Evolutionary conservation across 2,797 vertebrate species (phyloP), one percentile per base, ranked within the genome.

Genomic region (Neopelma chrysocephalum): DNA sequence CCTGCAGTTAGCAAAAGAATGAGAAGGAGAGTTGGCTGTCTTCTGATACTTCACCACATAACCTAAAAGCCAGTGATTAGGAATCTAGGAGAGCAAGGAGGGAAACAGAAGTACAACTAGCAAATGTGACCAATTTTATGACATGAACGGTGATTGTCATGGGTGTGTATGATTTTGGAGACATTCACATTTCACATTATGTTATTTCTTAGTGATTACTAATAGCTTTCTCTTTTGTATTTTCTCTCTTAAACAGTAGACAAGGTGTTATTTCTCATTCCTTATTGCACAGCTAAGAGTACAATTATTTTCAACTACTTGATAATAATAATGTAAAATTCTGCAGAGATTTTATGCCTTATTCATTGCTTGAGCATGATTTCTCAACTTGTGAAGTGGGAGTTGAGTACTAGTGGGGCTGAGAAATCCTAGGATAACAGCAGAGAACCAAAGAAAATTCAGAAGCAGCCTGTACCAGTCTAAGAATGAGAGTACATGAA

Each of bases 221-320:
- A 12, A 15, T 23, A 56, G 25, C 22, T 61, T 12, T 66, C 17
- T 40, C 26, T 68, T 18, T 66, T 25, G 47, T 54, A 54, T 78
- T 89, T 78, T 31, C 53, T 70, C 57, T 42, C 23, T 70, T 40
- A 54, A 3, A 4, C 6, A 66, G 25, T 38, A 77, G 23, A 31
- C 7, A 69, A 66, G 10, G 11, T 6, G 1, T 66, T 73, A 83
- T 19, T 43, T 88, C 51, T 94, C 58, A 40, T 32, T 79, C 40
- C 93, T 93, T 86, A 53, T 53, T 57, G 21, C 48, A 81, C 12
- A 47, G 48, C 9, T 47, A 86, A 90, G 22, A 10, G 31, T 73
- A 36, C 23, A 57, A 62, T 90, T 61, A 77, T 72, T 93, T 90
- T 80, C 60, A 93, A 25, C 51, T 73, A 34, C 21, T 27, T 66